Conservation (phyloP, 2,113 vertebrate species). For the Dasyprocta punctata region DNA sequence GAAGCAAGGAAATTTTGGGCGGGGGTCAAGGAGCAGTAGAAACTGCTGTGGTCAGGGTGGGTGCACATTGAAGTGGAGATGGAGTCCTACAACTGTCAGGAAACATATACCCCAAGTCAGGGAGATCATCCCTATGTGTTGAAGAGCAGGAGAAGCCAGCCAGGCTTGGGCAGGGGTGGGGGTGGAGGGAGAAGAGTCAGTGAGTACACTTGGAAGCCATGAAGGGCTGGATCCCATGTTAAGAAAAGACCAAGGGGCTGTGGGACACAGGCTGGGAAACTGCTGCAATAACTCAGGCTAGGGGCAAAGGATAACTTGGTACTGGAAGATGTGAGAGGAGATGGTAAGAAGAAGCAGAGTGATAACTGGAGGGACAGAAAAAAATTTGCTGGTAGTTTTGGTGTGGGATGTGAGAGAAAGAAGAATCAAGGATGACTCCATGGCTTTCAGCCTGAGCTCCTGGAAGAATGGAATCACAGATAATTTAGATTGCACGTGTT, state of each 20-base stretch:
- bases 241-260: background rate
- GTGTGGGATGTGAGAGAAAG: background rate
- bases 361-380: background rate
- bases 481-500: background rate
- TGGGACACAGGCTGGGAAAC: background rate
- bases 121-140: background rate
- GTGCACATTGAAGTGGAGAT: background rate
- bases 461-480: background rate
- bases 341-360: background rate
- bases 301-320: rapidly evolving
- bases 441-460: background rate
- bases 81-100: background rate
- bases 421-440: background rate
- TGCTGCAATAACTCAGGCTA: background rate
- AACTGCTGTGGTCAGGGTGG: background rate
- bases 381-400: background rate
- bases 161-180: background rate
- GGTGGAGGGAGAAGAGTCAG: background rate
- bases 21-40: no score
- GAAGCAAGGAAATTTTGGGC: background rate
- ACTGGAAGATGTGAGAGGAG: no score
- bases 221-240: no score
- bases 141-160: background rate
- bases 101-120: background rate
- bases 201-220: background rate